phyloP scores from a whole-genome alignment of 2,888 invertebrate genomes.

The Heliconius aoede region DNA sequence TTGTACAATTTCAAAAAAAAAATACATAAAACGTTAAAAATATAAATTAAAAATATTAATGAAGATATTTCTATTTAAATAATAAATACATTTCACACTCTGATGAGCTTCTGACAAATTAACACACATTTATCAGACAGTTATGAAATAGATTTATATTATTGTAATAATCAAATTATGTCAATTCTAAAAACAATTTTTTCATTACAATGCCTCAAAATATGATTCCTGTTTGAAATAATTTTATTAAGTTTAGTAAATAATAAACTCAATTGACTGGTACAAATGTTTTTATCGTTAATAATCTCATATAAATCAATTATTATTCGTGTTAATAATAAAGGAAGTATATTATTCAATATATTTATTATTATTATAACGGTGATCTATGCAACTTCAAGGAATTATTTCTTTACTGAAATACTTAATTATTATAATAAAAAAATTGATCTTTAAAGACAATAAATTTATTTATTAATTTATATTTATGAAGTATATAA shows the following conservation, averaged over 20 bases:
- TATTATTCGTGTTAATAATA: background rate
- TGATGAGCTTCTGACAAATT: background rate
- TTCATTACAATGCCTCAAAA: constrained; percentile 4
- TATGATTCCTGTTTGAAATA: constrained; percentile 26
- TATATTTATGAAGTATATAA: too few relatives aligned
- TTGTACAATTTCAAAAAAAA: too few relatives aligned
- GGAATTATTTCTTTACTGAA: background rate
- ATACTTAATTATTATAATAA: too few relatives aligned
- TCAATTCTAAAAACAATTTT: constrained; percentile 21
- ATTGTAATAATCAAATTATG: background rate
- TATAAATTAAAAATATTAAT: too few relatives aligned
- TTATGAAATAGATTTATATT: background rate
- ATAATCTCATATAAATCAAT: background rate
- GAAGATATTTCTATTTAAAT: too few relatives aligned
- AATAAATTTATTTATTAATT: too few relatives aligned
- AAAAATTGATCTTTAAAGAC: too few relatives aligned
- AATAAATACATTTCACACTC: too few relatives aligned
- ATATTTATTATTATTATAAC: background rate
- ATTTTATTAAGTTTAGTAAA: constrained; percentile 13
- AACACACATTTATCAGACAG: background rate
- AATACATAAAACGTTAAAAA: too few relatives aligned
- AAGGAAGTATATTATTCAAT: background rate
- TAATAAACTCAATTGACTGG: background rate
- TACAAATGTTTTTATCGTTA: constrained; percentile 11
- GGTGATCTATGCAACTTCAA: background rate